Percentiles rank a stretch among this genome's conserved stretches.
phyloP scores from a whole-genome alignment of 2,888 invertebrate species.

The Marronus borbonicus region DNA sequence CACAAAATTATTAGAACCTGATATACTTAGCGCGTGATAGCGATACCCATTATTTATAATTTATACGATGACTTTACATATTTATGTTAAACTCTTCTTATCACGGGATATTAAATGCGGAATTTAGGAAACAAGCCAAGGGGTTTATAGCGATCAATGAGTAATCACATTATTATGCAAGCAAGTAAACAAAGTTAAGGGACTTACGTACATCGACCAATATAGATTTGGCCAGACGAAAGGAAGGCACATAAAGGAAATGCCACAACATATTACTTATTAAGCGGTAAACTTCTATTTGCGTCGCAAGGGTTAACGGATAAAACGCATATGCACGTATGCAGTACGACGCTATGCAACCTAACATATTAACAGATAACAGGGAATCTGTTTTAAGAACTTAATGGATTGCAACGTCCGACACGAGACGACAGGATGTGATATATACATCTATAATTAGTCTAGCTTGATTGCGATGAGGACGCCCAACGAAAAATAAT shows the following conservation, averaged over 20 bases:
- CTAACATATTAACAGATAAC: constrained; percentile 36
- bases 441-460: constrained; percentile 42
- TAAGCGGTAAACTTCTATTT: constrained; percentile 22
- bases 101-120: background rate
- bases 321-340: constrained; percentile 13
- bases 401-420: constrained; percentile 27
- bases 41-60: too few species aligned
- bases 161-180: background rate
- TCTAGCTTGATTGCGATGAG: constrained; percentile 16
- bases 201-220: background rate
- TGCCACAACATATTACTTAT: background rate
- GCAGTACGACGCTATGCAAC: background rate
- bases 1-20: background rate
- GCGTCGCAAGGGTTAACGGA: constrained; percentile 13
- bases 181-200: background rate
- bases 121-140: background rate
- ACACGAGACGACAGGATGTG: constrained; percentile 21
- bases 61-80: too few species aligned
- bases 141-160: background rate
- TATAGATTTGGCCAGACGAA: background rate
- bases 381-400: constrained; percentile 31
- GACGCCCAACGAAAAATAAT: constrained; percentile 24
- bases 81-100: background rate
- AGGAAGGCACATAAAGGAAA: background rate
- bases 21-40: too few species aligned